Evolutionary conservation across 1,140 invertebrate genomes (phyloP), one percentile per base, ranked within the genome.

Genomic region (Brachionus rotundiformis): DNA sequence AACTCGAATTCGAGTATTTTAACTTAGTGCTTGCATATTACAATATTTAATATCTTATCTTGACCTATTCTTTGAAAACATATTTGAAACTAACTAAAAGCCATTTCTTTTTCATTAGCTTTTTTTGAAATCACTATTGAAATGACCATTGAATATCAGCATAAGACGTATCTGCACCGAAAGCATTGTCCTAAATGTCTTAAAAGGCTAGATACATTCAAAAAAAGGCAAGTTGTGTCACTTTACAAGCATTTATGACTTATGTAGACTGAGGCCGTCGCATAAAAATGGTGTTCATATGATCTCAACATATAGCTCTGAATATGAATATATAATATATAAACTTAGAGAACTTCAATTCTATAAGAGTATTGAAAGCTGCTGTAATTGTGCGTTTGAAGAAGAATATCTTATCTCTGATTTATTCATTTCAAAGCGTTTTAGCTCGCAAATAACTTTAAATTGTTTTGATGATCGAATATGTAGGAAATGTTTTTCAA

Each of bases 181-280:
- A 47, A 47, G n/a, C 44, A 47, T 47, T 47, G 44, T 47, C 44
- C 44, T 47, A 47, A 47, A 47, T 16, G 44, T 47, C 0, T 1
- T 47, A 47, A 47, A 47, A 47, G 44, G n/a, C 13, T 47, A 47
- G 33, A 36, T 8, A 36, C 33, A 36, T 36, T 36, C 33, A 36
- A 36, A 36, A 36, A 36, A 36, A 36, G 33, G 8, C 33, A 36
- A 36, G 33, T 36, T 36, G 33, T 36, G 33, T 4, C 3, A 36
- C 33, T 36, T 36, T 36, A 36, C 33, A 36, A 36, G 44, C 44
- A 47, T 47, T 47, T 47, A 47, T 47, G 44, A 47, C 44, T 47
- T 47, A 47, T 47, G 44, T 47, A 47, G 47, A 49, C 47, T 49
- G 47, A 49, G 47, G n/a, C 47, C 47, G n/a, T 49, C 47, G 47